A percentile compares a stretch with the other conserved stretches of the same genome.
These are phyloP conservation scores for Avahi laniger DNA, from an alignment of 2,797 vertebrate species.

Conservation along the genomic window DNA sequence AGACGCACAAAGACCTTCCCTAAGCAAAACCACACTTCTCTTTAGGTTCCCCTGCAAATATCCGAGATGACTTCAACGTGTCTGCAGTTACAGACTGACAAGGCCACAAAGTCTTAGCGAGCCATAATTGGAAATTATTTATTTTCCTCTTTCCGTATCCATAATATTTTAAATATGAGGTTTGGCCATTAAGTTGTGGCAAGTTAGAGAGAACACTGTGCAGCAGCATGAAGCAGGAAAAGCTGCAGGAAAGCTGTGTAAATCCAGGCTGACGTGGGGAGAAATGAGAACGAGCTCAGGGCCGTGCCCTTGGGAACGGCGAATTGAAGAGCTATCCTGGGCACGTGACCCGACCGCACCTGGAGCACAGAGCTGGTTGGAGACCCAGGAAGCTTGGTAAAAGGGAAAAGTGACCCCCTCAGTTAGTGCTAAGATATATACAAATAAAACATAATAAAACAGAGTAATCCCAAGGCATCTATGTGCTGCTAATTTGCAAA, in stretches of 20 bases:
- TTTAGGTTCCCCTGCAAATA: neutral
- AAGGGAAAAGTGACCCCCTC: neutral
- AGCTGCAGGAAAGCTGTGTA: neutral
- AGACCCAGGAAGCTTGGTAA: neutral
- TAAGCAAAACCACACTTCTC: neutral
- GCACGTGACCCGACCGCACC: neutral
- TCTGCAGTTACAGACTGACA: neutral
- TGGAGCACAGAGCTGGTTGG: too few species aligned
- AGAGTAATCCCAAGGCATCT: neutral
- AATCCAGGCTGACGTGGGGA: neutral
- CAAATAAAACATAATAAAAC: neutral
- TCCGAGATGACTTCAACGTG: neutral
- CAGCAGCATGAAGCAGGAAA: neutral
- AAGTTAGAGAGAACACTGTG: neutral
- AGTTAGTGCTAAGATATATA: neutral
- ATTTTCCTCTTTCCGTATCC: constrained; percentile 14
- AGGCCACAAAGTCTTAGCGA: neutral
- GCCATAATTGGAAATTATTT: constrained; percentile 19
- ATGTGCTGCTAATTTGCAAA: neutral
- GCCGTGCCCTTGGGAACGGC: neutral
- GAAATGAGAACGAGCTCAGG: neutral
- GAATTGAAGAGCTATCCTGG: neutral
- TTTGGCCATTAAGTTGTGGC: neutral
- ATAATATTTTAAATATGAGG: constrained; percentile 44
- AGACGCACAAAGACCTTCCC: neutral